phyloP scores from a whole-genome alignment of 2,113 vertebrate species.

The Gobiocypris rarus region DNA sequence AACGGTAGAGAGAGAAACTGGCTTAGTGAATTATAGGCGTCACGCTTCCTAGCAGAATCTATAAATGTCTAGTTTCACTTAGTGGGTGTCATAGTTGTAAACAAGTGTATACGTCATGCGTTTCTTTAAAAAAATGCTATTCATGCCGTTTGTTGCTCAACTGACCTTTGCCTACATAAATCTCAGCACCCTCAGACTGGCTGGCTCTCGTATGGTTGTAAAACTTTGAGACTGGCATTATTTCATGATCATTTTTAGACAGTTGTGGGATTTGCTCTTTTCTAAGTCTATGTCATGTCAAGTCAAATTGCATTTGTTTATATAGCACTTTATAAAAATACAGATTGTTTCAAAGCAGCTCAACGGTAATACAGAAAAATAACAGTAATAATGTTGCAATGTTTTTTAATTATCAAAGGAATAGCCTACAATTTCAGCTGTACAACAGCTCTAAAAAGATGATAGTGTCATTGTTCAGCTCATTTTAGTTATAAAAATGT shows the following conservation, averaged over 20 bases:
- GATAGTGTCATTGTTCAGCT: not conserved
- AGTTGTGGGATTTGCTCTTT: not conserved
- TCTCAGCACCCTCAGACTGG: not conserved
- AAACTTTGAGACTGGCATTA: conserved; percentile 13
- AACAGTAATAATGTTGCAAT: not conserved
- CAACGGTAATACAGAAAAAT: not conserved
- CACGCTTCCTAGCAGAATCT: conserved; percentile 30
- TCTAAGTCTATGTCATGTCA: not conserved
- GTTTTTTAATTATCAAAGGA: not conserved
- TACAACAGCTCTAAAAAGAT: not conserved
- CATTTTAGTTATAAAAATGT: not conserved
- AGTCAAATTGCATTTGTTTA: not conserved
- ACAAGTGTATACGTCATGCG: not conserved
- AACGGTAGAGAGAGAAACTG: not conserved
- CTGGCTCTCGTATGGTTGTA: conserved; percentile 1
- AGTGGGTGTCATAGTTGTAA: not conserved
- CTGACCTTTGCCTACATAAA: conserved; percentile 33
- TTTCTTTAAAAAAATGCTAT: not conserved
- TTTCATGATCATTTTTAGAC: not conserved
- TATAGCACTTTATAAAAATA: not conserved
- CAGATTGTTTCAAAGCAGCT: not conserved
- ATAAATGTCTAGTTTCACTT: not conserved
- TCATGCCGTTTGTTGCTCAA: not conserved
- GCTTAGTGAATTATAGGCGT: conserved; percentile 12
- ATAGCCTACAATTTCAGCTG: not conserved